These are phyloP conservation scores for Mus caroli DNA, from an alignment of 2,797 vertebrate genomes.

Conservation along the genomic window DNA sequence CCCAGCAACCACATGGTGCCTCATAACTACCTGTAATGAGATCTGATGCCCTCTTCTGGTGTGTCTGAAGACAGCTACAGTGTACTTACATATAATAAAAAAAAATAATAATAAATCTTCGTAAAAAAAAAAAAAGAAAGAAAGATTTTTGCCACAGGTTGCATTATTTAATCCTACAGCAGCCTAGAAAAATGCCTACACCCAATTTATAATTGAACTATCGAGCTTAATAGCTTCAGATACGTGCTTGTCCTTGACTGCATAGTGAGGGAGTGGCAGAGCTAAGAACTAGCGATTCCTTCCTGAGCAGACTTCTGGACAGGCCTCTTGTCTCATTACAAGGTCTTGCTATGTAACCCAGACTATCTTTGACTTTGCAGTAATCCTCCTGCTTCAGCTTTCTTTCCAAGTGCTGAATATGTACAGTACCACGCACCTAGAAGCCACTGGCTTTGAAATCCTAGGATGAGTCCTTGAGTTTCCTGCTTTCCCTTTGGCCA, in stretches of 20 bases:
- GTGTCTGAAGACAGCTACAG: too few relatives aligned
- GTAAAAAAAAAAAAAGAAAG: too few relatives aligned
- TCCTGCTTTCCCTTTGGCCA: background rate
- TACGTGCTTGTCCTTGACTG: constrained; percentile 34
- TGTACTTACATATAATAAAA: too few relatives aligned
- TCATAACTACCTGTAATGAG: too few relatives aligned
- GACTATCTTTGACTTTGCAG: background rate
- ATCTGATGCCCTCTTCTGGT: too few relatives aligned
- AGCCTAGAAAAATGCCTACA: constrained; percentile 42
- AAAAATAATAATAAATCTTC: too few relatives aligned
- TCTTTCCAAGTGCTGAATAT: background rate
- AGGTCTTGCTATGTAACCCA: background rate
- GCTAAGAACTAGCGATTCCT: background rate
- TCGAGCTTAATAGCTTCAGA: background rate
- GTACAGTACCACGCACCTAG: background rate
- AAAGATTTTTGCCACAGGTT: constrained; percentile 47
- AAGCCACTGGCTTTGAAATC: background rate
- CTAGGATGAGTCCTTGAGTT: background rate
- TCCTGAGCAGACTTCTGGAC: background rate
- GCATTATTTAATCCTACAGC: constrained; percentile 38
- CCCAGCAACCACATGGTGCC: too few relatives aligned
- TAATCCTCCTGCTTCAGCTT: background rate
- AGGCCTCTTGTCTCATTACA: background rate
- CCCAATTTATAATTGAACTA: constrained; percentile 18
- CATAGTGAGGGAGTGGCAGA: background rate